Percentiles rank a stretch among this genome's conserved stretches.
Evolutionary conservation across 2,888 invertebrate genomes (phyloP).

Genomic region (Molanna angustata): DNA sequence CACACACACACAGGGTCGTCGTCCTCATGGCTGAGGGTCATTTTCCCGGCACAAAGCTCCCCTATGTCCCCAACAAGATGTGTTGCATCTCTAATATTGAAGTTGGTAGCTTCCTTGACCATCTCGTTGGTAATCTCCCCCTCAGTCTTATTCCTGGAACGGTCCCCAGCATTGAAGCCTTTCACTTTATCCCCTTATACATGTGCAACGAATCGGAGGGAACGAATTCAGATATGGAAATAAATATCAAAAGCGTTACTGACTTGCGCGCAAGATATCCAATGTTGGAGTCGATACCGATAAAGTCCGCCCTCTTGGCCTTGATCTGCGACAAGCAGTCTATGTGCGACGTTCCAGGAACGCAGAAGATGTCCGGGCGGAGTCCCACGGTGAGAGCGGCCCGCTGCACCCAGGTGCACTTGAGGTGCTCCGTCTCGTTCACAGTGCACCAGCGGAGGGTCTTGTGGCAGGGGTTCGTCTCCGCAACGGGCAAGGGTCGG

Average conservation of each 20-base stretch:
- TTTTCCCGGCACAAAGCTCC: too few relatives aligned
- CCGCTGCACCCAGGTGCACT: conserved; percentile 59
- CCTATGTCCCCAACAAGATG: too few relatives aligned
- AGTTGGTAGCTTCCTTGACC: too few relatives aligned
- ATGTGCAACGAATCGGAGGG: too few relatives aligned
- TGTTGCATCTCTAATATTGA: too few relatives aligned
- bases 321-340: conserved; percentile 56
- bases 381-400: conserved; percentile 58
- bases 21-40: too few relatives aligned
- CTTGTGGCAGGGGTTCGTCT: conserved; percentile 41
- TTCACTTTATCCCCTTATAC: too few relatives aligned
- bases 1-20: too few relatives aligned
- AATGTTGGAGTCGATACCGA: conserved; percentile 60
- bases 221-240: too few relatives aligned
- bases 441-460: conserved; percentile 62
- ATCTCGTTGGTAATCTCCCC: too few relatives aligned
- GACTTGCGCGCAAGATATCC: conserved; percentile 63
- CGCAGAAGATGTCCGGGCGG: conserved; percentile 57
- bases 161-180: too few relatives aligned
- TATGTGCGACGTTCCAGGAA: conserved; percentile 45
- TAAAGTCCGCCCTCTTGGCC: conserved; percentile 54
- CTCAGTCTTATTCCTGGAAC: too few relatives aligned
- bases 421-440: conserved; percentile 51
- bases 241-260: conserved; percentile 40
- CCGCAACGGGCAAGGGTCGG: conserved; percentile 39